Evolutionary conservation across 2,797 vertebrate genomes (phyloP), one percentile per base, ranked within the genome.

Genomic region (Okamejei kenojei): DNA sequence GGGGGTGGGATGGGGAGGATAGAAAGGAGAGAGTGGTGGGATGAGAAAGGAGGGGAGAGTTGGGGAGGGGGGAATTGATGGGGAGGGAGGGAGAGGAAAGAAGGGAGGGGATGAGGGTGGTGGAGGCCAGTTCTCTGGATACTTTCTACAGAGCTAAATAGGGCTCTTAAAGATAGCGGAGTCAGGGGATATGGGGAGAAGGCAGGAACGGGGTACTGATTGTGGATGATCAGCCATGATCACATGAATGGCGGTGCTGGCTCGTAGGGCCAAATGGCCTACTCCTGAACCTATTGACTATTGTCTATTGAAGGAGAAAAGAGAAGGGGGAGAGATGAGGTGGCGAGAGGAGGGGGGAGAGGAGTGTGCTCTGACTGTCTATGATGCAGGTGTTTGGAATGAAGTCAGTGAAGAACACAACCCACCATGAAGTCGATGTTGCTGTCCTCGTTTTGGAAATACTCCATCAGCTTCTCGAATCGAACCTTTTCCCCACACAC

Each of bases 341-440:
- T 2, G 7, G 65, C 1, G 65, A 19, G 65, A 2, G 65, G 19
- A 19, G 13, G 19, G 19, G 65, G 7, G 65, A 15, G 13, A 68
- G 65, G 45, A 45, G 45, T 45, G 45, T 45, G 45, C 45, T 45
- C 45, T 45, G 45, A 79, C 13, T 1, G 32, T 79, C 5, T 7
- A 86, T 61, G 29, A 63, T 17, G 29, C 29, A 86, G n/a, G 84
- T 4, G 32, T 19, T 38, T 79, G 78, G 32, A 19, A 38, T 38
- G 7, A 79, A 79, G 15, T 17, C 32, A 79, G 5, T 19, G 32
- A 79, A 38, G 15, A 79, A 15, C 15, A 10, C 68, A 0, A 19
- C 97, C 95, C 96, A 99, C 98, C 98, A 98, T 98, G 95, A 98
- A 99, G 96, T 99, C 98, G 0, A 99, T 98, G 96, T 97, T 98